Evolutionary conservation across 2,113 vertebrate genomes (phyloP), one percentile per base, ranked within the genome.

Genomic region (Turnix velox): DNA sequence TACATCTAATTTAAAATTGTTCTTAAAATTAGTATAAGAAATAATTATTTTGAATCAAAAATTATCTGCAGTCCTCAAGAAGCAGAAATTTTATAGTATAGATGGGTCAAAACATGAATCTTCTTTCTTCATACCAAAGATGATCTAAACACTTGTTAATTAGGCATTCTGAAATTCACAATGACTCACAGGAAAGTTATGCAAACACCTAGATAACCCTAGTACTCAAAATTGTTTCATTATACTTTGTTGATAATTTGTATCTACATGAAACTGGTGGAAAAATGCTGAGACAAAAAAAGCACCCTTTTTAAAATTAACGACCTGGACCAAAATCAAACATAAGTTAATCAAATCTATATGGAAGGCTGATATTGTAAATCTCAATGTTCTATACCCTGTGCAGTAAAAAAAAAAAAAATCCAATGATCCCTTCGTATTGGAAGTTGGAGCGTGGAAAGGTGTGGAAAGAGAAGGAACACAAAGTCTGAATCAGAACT

Each of bases 351-450:
- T 51, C 37, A 51, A 58, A 63, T 5, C 1, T 72, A 5, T 37
- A 11, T 6, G 8, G 28, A 75, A 91, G 12, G 35, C 14, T 63
- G 7, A 20, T 43, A 28, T 5, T 48, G 12, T 6, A 68, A 79
- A 79, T 37, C 18, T n/a, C 3, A 46, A 13, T 19, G 5, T 49
- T 67, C 27, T 10, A 43, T 28, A n/a, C 2, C 23, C 0, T 31
- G 12, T 55, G 13, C 12, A 72, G 25, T 24, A 2, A 66, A 12
- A 27, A 2, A 66, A 12, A 33, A 87, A 48, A 74, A 68, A 13
- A 16, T 0, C 2, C 3, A 2, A 11, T 37, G 57, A n/a, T 62
- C 2, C 7, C 2, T 2, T 14, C 12, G 6, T 24, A 37, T 16
- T 42, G n/a, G 31, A 51, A 58, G 25, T 14, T 74, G n/a, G n/a